phyloP scores from a whole-genome alignment of 2,113 vertebrate species.

The Addax nasomaculatus region DNA sequence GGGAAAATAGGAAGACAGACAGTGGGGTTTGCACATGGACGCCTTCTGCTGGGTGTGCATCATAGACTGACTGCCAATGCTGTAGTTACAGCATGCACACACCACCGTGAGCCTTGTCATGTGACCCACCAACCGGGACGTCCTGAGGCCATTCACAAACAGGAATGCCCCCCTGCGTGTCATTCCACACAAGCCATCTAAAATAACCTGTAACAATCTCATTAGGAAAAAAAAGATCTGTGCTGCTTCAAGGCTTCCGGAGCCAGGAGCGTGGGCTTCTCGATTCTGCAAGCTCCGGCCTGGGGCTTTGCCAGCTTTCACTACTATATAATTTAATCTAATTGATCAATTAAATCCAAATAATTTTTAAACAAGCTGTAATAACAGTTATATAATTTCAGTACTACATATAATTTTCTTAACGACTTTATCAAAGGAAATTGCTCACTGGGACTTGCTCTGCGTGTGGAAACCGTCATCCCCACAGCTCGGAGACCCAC shows the following conservation, averaged over 20 bases:
- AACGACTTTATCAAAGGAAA: conserved; percentile 60
- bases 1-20: not conserved
- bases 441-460: not conserved
- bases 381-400: conserved; percentile 67
- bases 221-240: not conserved
- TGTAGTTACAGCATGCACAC: not conserved
- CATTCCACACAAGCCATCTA: not conserved
- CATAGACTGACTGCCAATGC: accelerated
- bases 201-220: not conserved
- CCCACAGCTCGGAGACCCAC: accelerated
- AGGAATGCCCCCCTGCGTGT: not conserved
- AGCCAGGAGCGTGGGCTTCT: conserved; percentile 18
- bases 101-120: accelerated
- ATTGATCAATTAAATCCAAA: conserved; percentile 79
- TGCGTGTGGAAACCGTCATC: not conserved
- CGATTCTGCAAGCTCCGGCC: conserved; percentile 16
- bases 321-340: conserved; percentile 72
- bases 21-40: accelerated
- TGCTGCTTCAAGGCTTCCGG: not conserved
- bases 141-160: not conserved
- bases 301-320: conserved; percentile 49
- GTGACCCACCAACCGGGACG: accelerated
- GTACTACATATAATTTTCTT: conserved; percentile 69
- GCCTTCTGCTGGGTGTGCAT: not conserved
- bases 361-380: conserved; percentile 75